Evolutionary conservation across 2,797 vertebrate species (phyloP), one percentile per base, ranked within the genome.

Genomic region (Sebastes steindachneri): DNA sequence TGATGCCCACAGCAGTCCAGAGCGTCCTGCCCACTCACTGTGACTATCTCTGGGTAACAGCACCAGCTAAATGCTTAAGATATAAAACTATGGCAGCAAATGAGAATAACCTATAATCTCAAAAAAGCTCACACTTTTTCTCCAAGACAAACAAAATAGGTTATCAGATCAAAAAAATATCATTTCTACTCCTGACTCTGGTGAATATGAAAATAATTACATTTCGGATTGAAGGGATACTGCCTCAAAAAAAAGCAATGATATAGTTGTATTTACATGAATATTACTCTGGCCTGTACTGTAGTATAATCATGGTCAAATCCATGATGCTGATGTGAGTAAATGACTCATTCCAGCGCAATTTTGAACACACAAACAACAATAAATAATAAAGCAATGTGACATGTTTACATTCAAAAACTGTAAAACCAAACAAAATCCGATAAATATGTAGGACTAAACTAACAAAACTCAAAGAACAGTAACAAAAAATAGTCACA

Each of bases 251-350:
- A 48, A 82, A 82, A 77, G 67, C 58, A 74, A 65, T 68, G 59
- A 80, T 84, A 83, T 81, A 77, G 58, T 86, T 84, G 37, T 93
- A 95, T 94, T 89, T 94, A 95, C 94, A 95, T 57, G 69, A 85
- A 86, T 79, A 73, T 75, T 77, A 35, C 54, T 84, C 69, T 85
- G 84, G 82, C 82, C 68, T 80, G 25, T 64, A 19, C 53, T 82
- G 65, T 48, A 29, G 68, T 76, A 37, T 69, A 11, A 37, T 75
- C 55, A 73, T 45, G 11, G 51, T 60, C 15, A 69, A 78, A 82
- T 79, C 77, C 68, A 83, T 76, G 63, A 77, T 75, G 54, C 55
- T 64, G 67, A 70, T 83, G 55, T 67, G n/a, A 66, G 48, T 78
- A 45, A 80, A 78, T 68, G 21, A 88, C 23, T 82, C 21, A 65